Conservation (phyloP, 2,113 vertebrate genomes). For the Channa argus region DNA sequence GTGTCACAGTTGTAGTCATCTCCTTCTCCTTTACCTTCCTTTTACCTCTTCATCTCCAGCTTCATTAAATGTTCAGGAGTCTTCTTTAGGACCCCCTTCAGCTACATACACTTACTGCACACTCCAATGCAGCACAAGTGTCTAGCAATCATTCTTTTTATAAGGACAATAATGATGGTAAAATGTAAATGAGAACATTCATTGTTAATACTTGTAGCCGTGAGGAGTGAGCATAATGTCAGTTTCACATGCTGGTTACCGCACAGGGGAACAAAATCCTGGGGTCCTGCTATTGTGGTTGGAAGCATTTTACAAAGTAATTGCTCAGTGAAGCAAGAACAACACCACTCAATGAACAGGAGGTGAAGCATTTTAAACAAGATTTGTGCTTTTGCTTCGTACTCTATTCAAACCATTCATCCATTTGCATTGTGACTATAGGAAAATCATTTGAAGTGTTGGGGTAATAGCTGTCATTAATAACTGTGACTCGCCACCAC, state of each 20-base stretch:
- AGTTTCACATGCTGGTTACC: conserved; percentile 11
- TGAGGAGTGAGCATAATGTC: background rate
- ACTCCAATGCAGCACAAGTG: background rate
- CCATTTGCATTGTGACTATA: conserved; percentile 18
- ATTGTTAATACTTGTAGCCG: conserved; percentile 20
- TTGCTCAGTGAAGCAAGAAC: conserved; percentile 4
- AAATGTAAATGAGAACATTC: conserved; percentile 27
- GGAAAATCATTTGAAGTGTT: conserved; percentile 46
- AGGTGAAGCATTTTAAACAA: conserved; percentile 38
- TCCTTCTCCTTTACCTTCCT: conserved; percentile 28
- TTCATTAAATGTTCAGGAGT: conserved; percentile 44
- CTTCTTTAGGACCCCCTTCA: conserved; percentile 18
- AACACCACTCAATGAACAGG: conserved; percentile 19
- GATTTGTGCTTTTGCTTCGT: conserved; percentile 43
- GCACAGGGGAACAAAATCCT: background rate
- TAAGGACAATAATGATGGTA: conserved; percentile 12
- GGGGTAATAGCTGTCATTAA: conserved; percentile 68
- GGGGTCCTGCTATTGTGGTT: background rate
- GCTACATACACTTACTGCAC: conserved; percentile 26
- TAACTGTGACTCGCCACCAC: conserved; percentile 67
- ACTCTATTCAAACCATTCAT: conserved; percentile 57
- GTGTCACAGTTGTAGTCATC: conserved; percentile 39
- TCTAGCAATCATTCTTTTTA: conserved; percentile 4
- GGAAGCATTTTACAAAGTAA: conserved; percentile 15
- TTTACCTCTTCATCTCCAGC: conserved; percentile 40